These are phyloP conservation scores for Yoshiicerus persimilis DNA, from an alignment of 1,140 invertebrate genomes.

Conservation along the genomic window DNA sequence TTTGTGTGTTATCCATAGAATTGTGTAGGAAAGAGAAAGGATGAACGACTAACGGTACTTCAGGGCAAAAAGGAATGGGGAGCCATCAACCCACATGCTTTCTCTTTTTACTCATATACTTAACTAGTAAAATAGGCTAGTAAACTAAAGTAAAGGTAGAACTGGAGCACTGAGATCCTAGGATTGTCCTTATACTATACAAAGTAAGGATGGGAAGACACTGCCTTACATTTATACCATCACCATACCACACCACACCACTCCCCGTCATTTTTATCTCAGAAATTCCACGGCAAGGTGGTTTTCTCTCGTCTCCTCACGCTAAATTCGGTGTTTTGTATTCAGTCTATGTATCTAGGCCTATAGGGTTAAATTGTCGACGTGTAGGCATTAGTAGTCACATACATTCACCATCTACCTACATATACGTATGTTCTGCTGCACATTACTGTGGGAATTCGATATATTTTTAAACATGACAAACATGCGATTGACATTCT, in stretches of 20 bases:
- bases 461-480: too few species aligned
- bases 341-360: background rate
- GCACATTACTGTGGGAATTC: too few species aligned
- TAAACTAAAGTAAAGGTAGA: background rate
- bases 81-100: background rate
- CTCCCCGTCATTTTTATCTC: constrained; percentile 13
- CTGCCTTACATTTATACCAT: background rate
- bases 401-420: background rate
- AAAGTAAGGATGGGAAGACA: background rate
- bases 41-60: background rate
- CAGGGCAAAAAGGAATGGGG: background rate
- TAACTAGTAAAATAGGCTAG: background rate
- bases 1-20: background rate
- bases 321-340: constrained; percentile 10
- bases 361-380: background rate
- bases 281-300: background rate
- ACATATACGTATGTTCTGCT: too few species aligned
- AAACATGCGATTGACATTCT: background rate
- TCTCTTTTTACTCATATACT: background rate
- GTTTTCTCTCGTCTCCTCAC: background rate
- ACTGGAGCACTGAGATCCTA: background rate
- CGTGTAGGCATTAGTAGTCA: background rate
- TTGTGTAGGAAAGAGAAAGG: background rate
- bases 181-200: background rate
- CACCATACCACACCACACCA: background rate